These are phyloP conservation scores for Yoshiicerus persimilis DNA, from an alignment of 1,140 invertebrate species.

Conservation along the genomic window DNA sequence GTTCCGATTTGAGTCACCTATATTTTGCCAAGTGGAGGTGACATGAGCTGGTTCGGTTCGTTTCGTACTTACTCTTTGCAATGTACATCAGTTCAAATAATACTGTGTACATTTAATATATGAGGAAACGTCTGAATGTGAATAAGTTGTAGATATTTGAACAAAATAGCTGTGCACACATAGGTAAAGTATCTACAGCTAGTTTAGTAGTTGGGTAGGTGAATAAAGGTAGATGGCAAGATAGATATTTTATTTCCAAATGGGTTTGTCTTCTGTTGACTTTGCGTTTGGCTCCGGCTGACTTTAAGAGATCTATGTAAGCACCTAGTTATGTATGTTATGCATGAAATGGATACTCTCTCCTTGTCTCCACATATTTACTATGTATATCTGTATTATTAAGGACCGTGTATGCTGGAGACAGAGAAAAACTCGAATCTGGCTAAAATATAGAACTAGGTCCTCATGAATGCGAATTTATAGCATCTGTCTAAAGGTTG, in stretches of 20 bases:
- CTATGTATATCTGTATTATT: background rate
- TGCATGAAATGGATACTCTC: background rate
- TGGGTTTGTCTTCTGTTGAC: background rate
- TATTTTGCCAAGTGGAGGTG: background rate
- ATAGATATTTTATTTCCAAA: background rate
- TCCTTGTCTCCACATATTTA: background rate
- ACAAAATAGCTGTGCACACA: background rate
- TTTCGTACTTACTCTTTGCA: background rate
- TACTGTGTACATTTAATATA: background rate
- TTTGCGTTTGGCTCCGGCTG: background rate
- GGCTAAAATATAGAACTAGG: conserved; percentile 26
- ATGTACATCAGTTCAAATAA: background rate
- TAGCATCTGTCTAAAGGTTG: conserved; percentile 37
- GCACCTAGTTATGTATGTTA: background rate
- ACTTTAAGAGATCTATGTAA: background rate
- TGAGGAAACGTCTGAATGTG: background rate
- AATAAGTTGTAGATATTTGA: background rate
- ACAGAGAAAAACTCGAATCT: background rate
- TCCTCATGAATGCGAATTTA: conserved; percentile 36
- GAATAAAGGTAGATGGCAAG: background rate
- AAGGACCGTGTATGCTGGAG: no score
- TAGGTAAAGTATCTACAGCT: background rate
- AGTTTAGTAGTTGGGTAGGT: background rate
- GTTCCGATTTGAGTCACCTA: background rate
- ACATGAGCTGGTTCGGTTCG: background rate